These are phyloP conservation scores for Callithrix jacchus DNA, from an alignment of 2,113 vertebrate species.

Conservation along the genomic window DNA sequence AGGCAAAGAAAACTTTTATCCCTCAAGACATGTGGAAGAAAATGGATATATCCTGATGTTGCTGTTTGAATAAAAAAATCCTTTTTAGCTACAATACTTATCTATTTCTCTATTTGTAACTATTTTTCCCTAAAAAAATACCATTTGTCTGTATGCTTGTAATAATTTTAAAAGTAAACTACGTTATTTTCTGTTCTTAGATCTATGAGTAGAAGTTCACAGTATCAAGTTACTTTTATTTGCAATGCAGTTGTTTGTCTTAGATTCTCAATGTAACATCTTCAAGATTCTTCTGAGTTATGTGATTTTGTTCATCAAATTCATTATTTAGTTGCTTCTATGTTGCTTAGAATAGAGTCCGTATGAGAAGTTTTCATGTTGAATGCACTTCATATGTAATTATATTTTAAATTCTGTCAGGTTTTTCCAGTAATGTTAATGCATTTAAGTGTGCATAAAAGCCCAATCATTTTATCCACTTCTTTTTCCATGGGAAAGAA, in stretches of 20 bases:
- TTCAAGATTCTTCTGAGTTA: background rate
- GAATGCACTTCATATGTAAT: constrained; percentile 46
- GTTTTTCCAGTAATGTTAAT: constrained; percentile 58
- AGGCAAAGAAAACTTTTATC: background rate
- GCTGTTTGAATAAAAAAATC: background rate
- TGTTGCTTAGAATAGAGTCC: constrained; percentile 31
- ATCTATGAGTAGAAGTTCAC: background rate
- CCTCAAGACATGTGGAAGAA: background rate
- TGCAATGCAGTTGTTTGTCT: constrained; percentile 5
- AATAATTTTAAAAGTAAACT: constrained; percentile 11
- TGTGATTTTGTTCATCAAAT: constrained; percentile 27
- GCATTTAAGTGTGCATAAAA: constrained; percentile 56
- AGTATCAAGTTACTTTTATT: background rate
- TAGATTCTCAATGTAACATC: background rate
- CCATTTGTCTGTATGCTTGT: background rate
- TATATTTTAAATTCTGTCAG: constrained; percentile 61
- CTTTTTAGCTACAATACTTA: background rate
- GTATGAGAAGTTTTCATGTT: constrained; percentile 50
- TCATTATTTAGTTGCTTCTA: constrained; percentile 12
- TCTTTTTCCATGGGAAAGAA: constrained; percentile 46
- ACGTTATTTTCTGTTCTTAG: background rate
- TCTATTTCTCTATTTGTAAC: background rate
- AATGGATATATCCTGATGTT: background rate
- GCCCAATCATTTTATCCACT: constrained; percentile 3
- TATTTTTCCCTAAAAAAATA: background rate